Percentiles rank a stretch among this genome's conserved stretches.
phyloP scores from a whole-genome alignment of 92 coral and sea anemone genomes.

The Hydrozoanthus gracilis region DNA sequence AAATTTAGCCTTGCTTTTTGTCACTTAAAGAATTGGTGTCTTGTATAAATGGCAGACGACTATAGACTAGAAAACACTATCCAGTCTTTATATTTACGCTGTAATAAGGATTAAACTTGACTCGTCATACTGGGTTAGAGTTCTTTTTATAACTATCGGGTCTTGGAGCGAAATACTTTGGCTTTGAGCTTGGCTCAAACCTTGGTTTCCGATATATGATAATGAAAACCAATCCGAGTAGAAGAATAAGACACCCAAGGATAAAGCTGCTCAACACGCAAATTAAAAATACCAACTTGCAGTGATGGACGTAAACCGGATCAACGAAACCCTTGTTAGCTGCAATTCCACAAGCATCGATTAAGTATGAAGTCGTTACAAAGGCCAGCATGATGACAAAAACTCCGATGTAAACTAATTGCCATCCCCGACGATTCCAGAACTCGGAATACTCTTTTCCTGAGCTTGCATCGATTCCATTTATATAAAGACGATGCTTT shows the following conservation, averaged over 20 bases:
- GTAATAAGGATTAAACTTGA: too few relatives aligned
- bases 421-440: constrained; percentile 74
- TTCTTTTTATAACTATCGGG: background rate
- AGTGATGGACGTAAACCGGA: constrained; percentile 13
- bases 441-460: constrained; percentile 65
- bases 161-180: constrained; percentile 34
- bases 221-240: constrained; percentile 28
- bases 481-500: constrained; percentile 63
- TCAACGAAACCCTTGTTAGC: constrained; percentile 13
- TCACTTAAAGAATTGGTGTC: too few relatives aligned
- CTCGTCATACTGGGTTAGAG: background rate
- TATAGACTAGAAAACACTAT: too few relatives aligned
- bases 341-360: constrained; percentile 35
- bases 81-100: too few relatives aligned
- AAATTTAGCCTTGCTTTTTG: too few relatives aligned
- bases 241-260: background rate
- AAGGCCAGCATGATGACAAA: constrained; percentile 34
- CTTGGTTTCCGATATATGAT: constrained; percentile 23
- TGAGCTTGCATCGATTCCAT: constrained; percentile 55
- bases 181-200: constrained; percentile 29
- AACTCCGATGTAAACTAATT: constrained; percentile 56
- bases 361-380: constrained; percentile 22
- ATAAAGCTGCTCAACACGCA: constrained; percentile 6
- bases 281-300: constrained; percentile 18
- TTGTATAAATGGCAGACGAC: too few relatives aligned